Base-by-base conservation (phyloP, 2,888 invertebrate genomes). In the Ramazzottius varieornatus region DNA sequence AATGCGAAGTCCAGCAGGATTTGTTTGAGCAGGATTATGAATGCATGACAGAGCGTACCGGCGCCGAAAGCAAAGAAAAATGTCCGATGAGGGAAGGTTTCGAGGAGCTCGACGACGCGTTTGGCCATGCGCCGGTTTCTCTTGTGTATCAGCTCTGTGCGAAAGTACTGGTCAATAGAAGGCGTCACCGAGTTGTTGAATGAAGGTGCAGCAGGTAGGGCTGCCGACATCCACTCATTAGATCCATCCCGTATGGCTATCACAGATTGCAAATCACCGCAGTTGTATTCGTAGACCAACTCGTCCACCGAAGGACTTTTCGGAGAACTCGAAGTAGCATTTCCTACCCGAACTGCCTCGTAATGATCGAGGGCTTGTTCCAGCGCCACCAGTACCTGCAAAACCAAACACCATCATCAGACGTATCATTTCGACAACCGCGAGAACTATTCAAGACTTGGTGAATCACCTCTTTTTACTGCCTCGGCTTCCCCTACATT, bases 31-130 rank as follows among this genome's bases (percentile, higher is more conserved):
- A n/a, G n/a, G n/a, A n/a, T n/a, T n/a, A n/a, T n/a, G n/a, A n/a
- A n/a, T n/a, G n/a, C n/a, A n/a, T n/a, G n/a, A n/a, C n/a, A n/a
- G n/a, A n/a, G n/a, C 66, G 70, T 69, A 77, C 80, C 80, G 69
- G 80, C 78, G 67, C 80, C 80, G 69, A 80, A 78, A 63, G 80
- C 80, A 69, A 80, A 79, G 72, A 81, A 80, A 71, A 78, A 77
- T 65, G 75, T 77, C 65, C 74, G 72, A 64, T 76, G 71, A 0
- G 78, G 77, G 69, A 77, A 70, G n/a, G 72, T 70, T 32, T 71
- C 67, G n/a, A 81, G 72, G 54, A 80, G 71, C 64, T 73, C 70
- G 8, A 74, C 71, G 1, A 79, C 76, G 64, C 79, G 71, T 40
- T 73, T 70, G 8, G 78, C 79, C 80, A 81, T 81, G 66, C 79